A percentile compares a stretch with the other conserved stretches of the same genome.
These are phyloP conservation scores for Hypocryptadius cinnamomeus DNA, from an alignment of 2,113 vertebrate species.

Conservation along the genomic window DNA sequence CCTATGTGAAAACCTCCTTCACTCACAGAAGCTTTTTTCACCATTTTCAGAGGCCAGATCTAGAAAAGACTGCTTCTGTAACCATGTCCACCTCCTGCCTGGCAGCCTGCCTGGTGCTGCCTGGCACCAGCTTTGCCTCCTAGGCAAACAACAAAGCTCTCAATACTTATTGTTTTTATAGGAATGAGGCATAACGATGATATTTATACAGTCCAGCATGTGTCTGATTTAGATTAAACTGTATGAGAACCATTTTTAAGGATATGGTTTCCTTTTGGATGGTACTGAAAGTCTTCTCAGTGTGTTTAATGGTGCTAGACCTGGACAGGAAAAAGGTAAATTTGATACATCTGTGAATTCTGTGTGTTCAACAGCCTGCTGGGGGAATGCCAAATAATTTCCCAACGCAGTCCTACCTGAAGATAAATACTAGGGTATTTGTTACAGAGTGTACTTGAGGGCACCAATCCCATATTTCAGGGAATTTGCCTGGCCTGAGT, in stretches of 20 bases:
- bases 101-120: neutral
- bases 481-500: neutral
- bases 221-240: neutral
- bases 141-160: neutral
- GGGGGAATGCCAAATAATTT: neutral
- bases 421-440: neutral
- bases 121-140: neutral
- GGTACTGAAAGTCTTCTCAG: neutral
- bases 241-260: neutral
- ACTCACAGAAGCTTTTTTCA: neutral
- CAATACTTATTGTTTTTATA: slow-evolving; percentile 1
- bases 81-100: neutral
- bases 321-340: slow-evolving; percentile 42
- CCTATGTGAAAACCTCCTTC: neutral
- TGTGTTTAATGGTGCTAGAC: slow-evolving; percentile 35
- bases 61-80: neutral
- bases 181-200: neutral
- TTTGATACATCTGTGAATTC: neutral
- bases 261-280: slow-evolving; percentile 3
- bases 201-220: neutral
- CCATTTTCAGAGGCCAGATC: neutral
- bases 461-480: fast-evolving
- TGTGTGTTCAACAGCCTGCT: neutral
- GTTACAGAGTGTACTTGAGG: neutral
- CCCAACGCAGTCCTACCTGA: neutral